These are phyloP conservation scores for Patella ulyssiponensis DNA, from an alignment of 2,888 invertebrate species.

Conservation along the genomic window DNA sequence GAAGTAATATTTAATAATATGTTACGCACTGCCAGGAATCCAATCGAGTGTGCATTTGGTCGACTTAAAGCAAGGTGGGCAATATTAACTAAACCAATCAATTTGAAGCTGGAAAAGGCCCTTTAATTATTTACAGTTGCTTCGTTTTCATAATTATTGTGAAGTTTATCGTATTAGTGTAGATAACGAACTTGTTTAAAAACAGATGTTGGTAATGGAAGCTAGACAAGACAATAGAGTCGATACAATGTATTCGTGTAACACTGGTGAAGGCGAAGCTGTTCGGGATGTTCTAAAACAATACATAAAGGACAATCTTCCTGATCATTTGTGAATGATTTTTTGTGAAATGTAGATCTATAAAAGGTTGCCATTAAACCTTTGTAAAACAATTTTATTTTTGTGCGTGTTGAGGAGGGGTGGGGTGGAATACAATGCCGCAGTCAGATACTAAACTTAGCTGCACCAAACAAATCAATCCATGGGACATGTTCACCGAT, in stretches of 20 bases:
- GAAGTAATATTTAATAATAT: not conserved
- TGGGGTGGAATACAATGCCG: too few relatives aligned
- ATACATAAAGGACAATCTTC: not conserved
- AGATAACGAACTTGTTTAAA: not conserved
- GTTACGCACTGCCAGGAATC: not conserved
- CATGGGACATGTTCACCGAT: too few relatives aligned
- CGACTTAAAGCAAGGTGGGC: not conserved
- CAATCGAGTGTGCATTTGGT: not conserved
- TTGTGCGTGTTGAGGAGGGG: too few relatives aligned
- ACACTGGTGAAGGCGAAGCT: not conserved
- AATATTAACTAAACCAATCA: constrained; percentile 7
- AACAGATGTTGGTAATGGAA: not conserved
- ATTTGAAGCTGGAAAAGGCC: not conserved
- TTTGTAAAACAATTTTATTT: too few relatives aligned
- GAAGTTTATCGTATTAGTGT: not conserved
- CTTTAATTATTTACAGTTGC: not conserved
- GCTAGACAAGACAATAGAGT: not conserved
- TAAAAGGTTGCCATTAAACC: too few relatives aligned
- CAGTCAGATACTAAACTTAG: too few relatives aligned
- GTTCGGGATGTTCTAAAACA: not conserved
- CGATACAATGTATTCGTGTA: not conserved
- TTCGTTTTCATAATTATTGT: not conserved
- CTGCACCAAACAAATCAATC: too few relatives aligned
- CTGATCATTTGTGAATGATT: not conserved
- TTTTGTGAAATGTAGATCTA: too few relatives aligned